Conservation (phyloP, 2,888 invertebrate genomes). For the Pomacea canaliculata region DNA sequence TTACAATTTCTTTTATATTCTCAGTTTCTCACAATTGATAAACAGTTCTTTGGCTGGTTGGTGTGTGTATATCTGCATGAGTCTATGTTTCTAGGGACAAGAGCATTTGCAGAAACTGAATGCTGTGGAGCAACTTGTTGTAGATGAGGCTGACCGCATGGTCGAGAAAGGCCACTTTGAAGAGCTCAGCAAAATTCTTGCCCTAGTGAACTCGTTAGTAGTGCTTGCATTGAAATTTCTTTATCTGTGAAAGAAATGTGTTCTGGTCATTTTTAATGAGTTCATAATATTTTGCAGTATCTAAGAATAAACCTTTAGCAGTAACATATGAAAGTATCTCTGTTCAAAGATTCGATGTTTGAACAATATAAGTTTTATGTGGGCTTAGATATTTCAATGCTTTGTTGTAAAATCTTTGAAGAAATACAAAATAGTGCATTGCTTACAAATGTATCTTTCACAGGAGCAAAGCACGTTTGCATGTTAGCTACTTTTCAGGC, state of each 20-base stretch:
- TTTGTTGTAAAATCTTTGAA: too few species aligned
- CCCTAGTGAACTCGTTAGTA: conserved; percentile 81
- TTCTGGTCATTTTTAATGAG: background rate
- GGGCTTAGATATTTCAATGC: too few species aligned
- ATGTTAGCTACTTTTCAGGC: too few species aligned
- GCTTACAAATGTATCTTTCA: too few species aligned
- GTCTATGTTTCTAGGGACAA: conserved; percentile 72
- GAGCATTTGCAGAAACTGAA: conserved; percentile 62
- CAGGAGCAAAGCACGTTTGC: too few species aligned
- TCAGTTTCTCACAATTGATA: too few species aligned
- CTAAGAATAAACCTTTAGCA: conserved; percentile 60
- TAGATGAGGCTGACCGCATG: conserved; percentile 99
- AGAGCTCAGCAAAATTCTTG: conserved; percentile 86
- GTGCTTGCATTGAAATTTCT: background rate
- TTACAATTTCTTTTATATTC: too few species aligned
- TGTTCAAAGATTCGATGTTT: too few species aligned
- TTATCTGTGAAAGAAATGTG: background rate
- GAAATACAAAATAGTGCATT: too few species aligned
- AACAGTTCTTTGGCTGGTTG: too few species aligned
- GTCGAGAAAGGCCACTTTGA: conserved; percentile 95
- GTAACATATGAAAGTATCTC: conserved; percentile 44
- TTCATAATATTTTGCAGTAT: background rate
- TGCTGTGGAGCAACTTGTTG: conserved; percentile 79
- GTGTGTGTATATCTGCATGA: too few species aligned
- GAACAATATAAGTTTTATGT: too few species aligned